Evolutionary conservation across 2,113 vertebrate genomes (phyloP), one percentile per base, ranked within the genome.

Genomic region (Centropus bengalensis): DNA sequence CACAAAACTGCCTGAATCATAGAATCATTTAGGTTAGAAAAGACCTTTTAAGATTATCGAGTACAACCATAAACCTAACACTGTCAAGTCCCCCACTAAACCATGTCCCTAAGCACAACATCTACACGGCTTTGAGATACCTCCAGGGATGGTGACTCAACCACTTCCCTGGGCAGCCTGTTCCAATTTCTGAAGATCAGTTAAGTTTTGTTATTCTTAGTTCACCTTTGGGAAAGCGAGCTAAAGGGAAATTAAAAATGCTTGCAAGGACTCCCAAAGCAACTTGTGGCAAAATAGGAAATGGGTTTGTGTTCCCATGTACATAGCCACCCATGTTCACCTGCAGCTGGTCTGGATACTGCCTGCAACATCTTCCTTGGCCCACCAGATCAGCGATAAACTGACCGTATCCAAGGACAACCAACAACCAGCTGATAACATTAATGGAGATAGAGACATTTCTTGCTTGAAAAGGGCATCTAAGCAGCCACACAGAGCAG

Each of bases 171-270:
- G 45, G 45, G 45, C 45, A 45, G 45, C 45, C 45, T 45, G 45
- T 45, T 45, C 45, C 45, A 45, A 45, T 17, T 45, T 18, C 19
- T 45, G 23, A 75, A 36, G 36, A 68, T 47, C 33, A 20, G 21
- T 19, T 9, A 75, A 36, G 3, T 56, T 81, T 74, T 71, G 9
- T 40, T 75, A 80, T 83, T 54, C 56, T 88, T 59, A 55, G 47
- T 81, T 81, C 9, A 70, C 64, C 24, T 78, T 64, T 42, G 38
- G 60, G 38, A 88, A 77, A 86, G 36, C 32, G 68, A 92, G 76
- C 90, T 27, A 83, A 9, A 20, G 59, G 23, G 80, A 93, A 91
- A 42, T n/a, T 79, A 91, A 82, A 94, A 88, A 76, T 58, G 79
- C n/a, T 55, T 15, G 59, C 32, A 32, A 62, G 38, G 49, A 30